Conservation (phyloP, 2,113 vertebrate species). For the Platanista minor region DNA sequence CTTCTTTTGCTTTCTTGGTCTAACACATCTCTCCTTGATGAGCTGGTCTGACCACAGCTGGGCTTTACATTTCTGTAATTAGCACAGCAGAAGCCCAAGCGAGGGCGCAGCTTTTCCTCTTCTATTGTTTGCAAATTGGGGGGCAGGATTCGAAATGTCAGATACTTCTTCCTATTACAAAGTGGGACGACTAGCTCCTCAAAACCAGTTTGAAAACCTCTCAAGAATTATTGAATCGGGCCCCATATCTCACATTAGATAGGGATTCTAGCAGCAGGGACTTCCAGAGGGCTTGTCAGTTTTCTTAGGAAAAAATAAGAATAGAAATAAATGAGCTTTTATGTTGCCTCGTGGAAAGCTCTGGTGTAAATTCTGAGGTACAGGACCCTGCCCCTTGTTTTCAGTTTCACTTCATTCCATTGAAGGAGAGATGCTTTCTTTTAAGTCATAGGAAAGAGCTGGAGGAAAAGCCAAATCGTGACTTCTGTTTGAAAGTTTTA, state of each 20-base stretch:
- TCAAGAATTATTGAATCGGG: background rate
- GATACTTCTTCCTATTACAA: constrained; percentile 41
- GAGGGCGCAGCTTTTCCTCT: constrained; percentile 40
- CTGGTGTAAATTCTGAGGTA: background rate
- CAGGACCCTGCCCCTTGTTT: background rate
- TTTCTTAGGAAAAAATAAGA: constrained; percentile 41
- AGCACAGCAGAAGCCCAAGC: constrained; percentile 55
- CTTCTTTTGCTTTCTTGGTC: constrained; percentile 46
- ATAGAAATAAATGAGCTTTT: constrained; percentile 37
- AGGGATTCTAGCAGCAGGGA: constrained; percentile 30
- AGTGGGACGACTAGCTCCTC: constrained; percentile 15
- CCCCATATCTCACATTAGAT: background rate
- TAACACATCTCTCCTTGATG: constrained; percentile 66
- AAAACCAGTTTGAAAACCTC: constrained; percentile 58
- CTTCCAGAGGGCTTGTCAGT: background rate
- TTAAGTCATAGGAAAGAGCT: constrained; percentile 36
- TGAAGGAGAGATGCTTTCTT: constrained; percentile 16
- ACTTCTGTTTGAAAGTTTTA: constrained; percentile 45
- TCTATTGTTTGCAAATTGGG: constrained; percentile 48
- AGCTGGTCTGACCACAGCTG: constrained; percentile 68
- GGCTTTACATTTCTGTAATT: constrained; percentile 66
- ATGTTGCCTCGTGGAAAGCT: constrained; percentile 23
- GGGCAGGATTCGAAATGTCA: constrained; percentile 61
- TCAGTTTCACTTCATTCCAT: constrained; percentile 38
- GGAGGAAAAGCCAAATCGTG: background rate